Evolutionary conservation across 2,113 vertebrate genomes (phyloP).

Genomic region (Chlamydotis undulata): DNA sequence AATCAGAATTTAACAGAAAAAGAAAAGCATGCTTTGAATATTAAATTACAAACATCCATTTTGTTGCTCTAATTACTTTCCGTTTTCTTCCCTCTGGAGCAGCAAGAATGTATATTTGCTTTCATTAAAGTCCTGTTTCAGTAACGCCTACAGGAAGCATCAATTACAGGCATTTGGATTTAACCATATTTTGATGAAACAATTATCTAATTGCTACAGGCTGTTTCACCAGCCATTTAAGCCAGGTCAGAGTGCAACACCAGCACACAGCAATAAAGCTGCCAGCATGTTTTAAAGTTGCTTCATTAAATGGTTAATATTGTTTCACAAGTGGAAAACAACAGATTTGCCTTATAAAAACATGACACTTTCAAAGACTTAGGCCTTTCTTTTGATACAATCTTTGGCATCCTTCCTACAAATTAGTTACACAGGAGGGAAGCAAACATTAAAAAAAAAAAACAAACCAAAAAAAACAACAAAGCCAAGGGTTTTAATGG

Average conservation of each 20-base stretch:
- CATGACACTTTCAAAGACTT: background rate
- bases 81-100: background rate
- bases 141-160: constrained; percentile 26
- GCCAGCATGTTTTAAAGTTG: background rate
- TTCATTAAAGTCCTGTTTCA: constrained; percentile 1
- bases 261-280: background rate
- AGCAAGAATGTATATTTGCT: background rate
- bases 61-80: constrained; percentile 22
- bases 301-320: background rate
- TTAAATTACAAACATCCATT: background rate
- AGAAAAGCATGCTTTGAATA: constrained; percentile 2
- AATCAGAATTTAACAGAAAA: background rate
- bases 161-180: background rate
- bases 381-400: background rate
- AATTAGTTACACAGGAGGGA: background rate
- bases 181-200: constrained; percentile 41
- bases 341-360: background rate
- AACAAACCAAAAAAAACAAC: background rate
- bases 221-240: background rate
- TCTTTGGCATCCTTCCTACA: background rate
- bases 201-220: constrained; percentile 16
- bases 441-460: background rate
- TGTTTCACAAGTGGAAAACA: background rate
- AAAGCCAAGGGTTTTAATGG: background rate
- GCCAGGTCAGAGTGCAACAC: background rate